A percentile compares a stretch with the other conserved stretches of the same genome.
Conservation (phyloP, 2,797 vertebrate genomes). For the Simalia tracyae region DNA sequence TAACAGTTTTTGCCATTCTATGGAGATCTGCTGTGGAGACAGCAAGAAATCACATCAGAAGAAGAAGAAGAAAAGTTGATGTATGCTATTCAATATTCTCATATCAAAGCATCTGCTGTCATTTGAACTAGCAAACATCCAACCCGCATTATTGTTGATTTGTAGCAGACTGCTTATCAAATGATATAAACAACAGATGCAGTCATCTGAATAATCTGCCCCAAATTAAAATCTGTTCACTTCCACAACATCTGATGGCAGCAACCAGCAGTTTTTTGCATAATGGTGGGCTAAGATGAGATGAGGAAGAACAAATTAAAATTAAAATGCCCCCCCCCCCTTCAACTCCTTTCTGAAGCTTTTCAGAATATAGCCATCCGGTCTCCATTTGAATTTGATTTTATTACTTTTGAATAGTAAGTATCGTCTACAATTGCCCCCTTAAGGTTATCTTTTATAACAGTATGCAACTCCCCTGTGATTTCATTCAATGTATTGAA, state of each 20-base stretch:
- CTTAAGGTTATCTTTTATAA: not conserved
- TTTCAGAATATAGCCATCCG: not conserved
- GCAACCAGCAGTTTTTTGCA: not conserved
- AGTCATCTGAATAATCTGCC: conserved; percentile 44
- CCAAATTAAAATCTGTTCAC: conserved; percentile 43
- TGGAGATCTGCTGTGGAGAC: not conserved
- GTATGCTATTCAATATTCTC: not conserved
- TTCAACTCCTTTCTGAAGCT: not conserved
- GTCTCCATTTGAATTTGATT: not conserved
- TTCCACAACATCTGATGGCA: not conserved
- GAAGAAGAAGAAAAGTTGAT: not conserved
- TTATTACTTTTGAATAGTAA: not conserved
- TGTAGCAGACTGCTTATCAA: conserved; percentile 31
- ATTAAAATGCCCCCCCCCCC: not conserved
- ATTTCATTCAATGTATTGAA: not conserved
- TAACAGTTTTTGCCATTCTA: not conserved
- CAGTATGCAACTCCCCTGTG: not conserved
- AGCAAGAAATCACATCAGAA: not conserved
- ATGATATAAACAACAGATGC: conserved; percentile 45
- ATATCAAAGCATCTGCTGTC: conserved; percentile 17
- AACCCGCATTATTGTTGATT: conserved; percentile 35
- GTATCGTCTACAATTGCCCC: not conserved
- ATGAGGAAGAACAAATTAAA: not conserved
- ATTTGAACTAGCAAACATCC: conserved; percentile 18
- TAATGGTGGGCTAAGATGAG: not conserved